These are phyloP conservation scores for Pantherophis guttatus DNA, from an alignment of 2,113 vertebrate genomes.

Conservation along the genomic window DNA sequence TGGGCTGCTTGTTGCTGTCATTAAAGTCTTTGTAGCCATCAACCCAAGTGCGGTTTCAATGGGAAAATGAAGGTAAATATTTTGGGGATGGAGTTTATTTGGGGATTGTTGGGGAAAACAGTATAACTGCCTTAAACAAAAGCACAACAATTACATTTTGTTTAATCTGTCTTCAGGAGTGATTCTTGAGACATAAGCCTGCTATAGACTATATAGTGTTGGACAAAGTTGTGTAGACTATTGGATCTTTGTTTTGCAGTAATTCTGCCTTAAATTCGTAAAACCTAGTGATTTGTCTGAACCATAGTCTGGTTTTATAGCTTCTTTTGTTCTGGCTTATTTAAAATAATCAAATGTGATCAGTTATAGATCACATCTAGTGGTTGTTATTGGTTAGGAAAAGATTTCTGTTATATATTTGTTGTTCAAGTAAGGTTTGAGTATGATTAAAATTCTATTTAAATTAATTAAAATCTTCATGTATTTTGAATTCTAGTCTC, in stretches of 20 bases:
- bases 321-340: background rate
- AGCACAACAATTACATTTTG: background rate
- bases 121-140: background rate
- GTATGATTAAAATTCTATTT: background rate
- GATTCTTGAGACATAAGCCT: background rate
- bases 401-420: background rate
- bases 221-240: background rate
- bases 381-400: background rate
- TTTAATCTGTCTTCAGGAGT: background rate
- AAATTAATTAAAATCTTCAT: background rate
- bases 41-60: slow-evolving; percentile 71
- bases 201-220: background rate
- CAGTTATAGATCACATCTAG: background rate
- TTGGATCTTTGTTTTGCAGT: background rate
- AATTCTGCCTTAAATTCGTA: background rate
- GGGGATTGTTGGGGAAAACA: background rate
- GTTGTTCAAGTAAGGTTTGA: background rate
- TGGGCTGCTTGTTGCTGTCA: slow-evolving; percentile 59
- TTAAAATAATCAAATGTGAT: background rate
- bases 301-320: background rate
- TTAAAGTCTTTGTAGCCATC: slow-evolving; percentile 71
- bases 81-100: background rate
- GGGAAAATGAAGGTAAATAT: slow-evolving; percentile 80
- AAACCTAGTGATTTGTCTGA: background rate
- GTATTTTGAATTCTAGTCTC: background rate